Conservation (phyloP, 2,888 invertebrate genomes). For the Criorhina ranunculi region DNA sequence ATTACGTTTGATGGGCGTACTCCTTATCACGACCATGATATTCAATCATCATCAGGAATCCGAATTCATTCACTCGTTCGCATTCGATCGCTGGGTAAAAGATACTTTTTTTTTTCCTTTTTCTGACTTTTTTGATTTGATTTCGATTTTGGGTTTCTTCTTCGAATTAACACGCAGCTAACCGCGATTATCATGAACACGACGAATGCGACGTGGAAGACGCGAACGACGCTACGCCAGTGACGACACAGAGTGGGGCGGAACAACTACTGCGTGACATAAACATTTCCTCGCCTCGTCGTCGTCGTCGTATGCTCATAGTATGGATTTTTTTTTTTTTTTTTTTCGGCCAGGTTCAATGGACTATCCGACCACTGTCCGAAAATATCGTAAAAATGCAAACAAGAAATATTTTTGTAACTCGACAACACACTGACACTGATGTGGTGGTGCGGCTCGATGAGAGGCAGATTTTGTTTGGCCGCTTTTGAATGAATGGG, state of each 20-base stretch:
- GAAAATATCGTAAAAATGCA: slow-evolving; percentile 71
- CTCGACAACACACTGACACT: slow-evolving; percentile 54
- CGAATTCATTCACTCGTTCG: slow-evolving; percentile 17
- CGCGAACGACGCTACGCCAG: slow-evolving; percentile 9
- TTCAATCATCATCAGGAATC: slow-evolving; percentile 31
- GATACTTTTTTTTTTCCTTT: not conserved
- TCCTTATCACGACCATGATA: slow-evolving; percentile 36
- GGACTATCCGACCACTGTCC: slow-evolving; percentile 64
- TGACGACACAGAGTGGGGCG: slow-evolving; percentile 46
- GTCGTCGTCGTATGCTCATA: slow-evolving; percentile 11
- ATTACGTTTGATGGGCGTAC: slow-evolving; percentile 15
- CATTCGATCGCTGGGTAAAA: slow-evolving; percentile 20
- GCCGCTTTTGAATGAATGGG: slow-evolving; percentile 26
- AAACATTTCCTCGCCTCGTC: slow-evolving; percentile 55
- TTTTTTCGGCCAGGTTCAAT: slow-evolving; percentile 58
- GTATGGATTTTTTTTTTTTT: slow-evolving; percentile 29
- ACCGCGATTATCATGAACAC: slow-evolving; percentile 35
- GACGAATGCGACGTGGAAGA: slow-evolving; percentile 20
- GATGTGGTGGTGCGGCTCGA: slow-evolving; percentile 4
- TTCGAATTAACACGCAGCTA: slow-evolving; percentile 43
- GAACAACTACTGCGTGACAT: slow-evolving; percentile 65
- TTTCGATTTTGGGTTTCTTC: slow-evolving; percentile 1
- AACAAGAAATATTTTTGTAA: slow-evolving; percentile 66
- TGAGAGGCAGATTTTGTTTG: slow-evolving; percentile 3
- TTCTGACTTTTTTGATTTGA: not conserved